Percentiles rank a stretch among this genome's conserved stretches.
Conservation (phyloP, 2,888 invertebrate genomes). For the Sinelater perroti region DNA sequence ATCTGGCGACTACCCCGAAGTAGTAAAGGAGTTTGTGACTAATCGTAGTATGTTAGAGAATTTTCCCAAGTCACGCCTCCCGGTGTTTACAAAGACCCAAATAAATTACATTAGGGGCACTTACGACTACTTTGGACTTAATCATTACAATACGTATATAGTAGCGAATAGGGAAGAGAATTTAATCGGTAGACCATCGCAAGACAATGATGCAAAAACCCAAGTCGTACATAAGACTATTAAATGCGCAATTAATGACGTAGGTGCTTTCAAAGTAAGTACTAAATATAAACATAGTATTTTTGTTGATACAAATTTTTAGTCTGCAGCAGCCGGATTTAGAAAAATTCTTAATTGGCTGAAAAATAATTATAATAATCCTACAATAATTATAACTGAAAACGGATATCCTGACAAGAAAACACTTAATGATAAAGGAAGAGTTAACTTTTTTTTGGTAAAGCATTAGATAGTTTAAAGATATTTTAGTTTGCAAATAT, state of each 20-base stretch:
- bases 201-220: constrained; percentile 54
- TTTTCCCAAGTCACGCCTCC: constrained; percentile 66
- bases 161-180: constrained; percentile 3
- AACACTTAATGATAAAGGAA: constrained; percentile 61
- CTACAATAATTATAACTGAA: constrained; percentile 66
- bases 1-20: constrained; percentile 67
- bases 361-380: constrained; percentile 58
- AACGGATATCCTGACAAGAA: constrained; percentile 66
- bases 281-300: not conserved
- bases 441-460: constrained; percentile 56
- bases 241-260: no score
- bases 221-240: no score
- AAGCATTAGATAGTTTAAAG: no score
- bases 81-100: constrained; percentile 65
- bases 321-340: constrained; percentile 65
- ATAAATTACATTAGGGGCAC: constrained; percentile 58
- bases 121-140: constrained; percentile 63
- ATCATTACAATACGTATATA: constrained; percentile 59
- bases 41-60: constrained; percentile 66
- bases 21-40: constrained; percentile 65
- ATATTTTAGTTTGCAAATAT: not conserved
- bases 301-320: not conserved
- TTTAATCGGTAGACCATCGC: constrained; percentile 18
- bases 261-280: constrained; percentile 34
- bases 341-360: constrained; percentile 64